phyloP scores from a whole-genome alignment of 2,797 vertebrate genomes.

The Buceros bicornis region DNA sequence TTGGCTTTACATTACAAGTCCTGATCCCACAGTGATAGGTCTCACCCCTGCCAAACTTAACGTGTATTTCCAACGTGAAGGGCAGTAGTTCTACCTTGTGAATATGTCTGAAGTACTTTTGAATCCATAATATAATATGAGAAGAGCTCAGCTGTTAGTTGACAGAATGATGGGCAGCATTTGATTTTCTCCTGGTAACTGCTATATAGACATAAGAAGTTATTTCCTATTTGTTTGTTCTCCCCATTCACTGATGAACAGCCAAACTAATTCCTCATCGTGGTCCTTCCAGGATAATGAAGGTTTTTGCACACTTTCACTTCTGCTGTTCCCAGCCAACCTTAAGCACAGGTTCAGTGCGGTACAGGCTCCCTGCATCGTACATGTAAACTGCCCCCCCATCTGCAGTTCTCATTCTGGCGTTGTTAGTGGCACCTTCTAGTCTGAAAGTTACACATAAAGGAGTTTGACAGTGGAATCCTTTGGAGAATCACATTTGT shows the following conservation, averaged over 20 bases:
- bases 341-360: background rate
- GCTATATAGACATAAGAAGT: background rate
- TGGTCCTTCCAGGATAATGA: background rate
- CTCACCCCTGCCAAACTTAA: background rate
- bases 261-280: background rate
- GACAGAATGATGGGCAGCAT: background rate
- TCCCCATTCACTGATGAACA: background rate
- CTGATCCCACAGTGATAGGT: background rate
- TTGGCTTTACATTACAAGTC: background rate
- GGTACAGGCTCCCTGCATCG: fast-evolving
- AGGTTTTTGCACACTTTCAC: background rate
- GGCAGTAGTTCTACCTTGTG: background rate
- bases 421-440: background rate
- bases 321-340: background rate
- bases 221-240: slow-evolving; percentile 16
- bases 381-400: background rate
- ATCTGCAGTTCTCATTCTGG: background rate
- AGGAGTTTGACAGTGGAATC: background rate
- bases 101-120: background rate
- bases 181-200: slow-evolving; percentile 21
- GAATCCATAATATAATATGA: background rate
- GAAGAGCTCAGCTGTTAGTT: background rate
- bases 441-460: background rate
- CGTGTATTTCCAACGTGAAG: background rate
- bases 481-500: background rate